These are phyloP conservation scores for Hyperoplus immaculatus DNA, from an alignment of 2,797 vertebrate species.

Conservation along the genomic window DNA sequence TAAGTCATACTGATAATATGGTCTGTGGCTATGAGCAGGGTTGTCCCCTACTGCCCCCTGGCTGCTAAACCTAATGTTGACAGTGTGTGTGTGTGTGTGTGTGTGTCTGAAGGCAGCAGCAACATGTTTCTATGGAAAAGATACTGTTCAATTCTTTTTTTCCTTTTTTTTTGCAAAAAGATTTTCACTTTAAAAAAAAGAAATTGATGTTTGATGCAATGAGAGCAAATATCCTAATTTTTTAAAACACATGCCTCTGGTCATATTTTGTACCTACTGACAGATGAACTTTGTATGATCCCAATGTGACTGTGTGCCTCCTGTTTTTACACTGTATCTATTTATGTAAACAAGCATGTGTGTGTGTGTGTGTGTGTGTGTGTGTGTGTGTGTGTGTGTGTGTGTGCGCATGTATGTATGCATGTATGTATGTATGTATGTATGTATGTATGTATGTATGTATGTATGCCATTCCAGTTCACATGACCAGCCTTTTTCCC, in stretches of 20 bases:
- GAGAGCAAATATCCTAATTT: conserved; percentile 5
- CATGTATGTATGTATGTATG: conserved; percentile 76
- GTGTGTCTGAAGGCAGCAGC: conserved; percentile 10
- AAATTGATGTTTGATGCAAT: conserved; percentile 14
- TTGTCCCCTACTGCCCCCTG: conserved; percentile 73
- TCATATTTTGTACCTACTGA: conserved; percentile 62
- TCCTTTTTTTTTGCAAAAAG: not conserved
- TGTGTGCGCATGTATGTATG: conserved; percentile 44
- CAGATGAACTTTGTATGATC: conserved; percentile 68
- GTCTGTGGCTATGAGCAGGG: conserved; percentile 20
- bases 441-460: conserved; percentile 38
- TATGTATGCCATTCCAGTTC: conserved; percentile 67
- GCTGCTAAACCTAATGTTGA: conserved; percentile 29
- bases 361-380: conserved; percentile 43
- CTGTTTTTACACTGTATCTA: conserved; percentile 83
- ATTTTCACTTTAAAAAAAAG: not conserved
- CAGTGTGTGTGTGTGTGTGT: not conserved
- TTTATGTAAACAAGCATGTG: conserved; percentile 77
- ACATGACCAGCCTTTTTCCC: conserved; percentile 31
- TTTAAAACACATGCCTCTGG: conserved; percentile 35
- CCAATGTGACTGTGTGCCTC: conserved; percentile 78
- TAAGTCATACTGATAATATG: not conserved
- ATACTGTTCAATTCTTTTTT: not conserved
- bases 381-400: conserved; percentile 50
- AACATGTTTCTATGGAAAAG: conserved; percentile 7